These are phyloP conservation scores for Pandion haliaetus DNA, from an alignment of 2,113 vertebrate genomes.

Conservation along the genomic window DNA sequence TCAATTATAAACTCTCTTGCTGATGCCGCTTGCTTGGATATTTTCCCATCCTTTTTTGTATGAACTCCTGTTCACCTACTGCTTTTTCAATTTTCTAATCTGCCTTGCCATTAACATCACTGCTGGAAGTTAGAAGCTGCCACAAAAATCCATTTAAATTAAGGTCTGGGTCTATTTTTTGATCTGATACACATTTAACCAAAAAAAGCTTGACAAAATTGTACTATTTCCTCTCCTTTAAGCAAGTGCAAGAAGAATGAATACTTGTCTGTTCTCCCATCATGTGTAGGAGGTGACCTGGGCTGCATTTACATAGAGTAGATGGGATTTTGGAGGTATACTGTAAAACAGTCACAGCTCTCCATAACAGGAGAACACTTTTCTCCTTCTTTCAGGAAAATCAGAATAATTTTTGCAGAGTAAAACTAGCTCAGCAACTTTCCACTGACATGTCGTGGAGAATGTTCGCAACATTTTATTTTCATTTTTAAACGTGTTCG, in stretches of 20 bases:
- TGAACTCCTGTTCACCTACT: conserved; percentile 44
- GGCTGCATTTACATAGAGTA: neutral
- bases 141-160: neutral
- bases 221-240: neutral
- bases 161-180: conserved; percentile 9
- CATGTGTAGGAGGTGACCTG: neutral
- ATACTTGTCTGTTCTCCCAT: neutral
- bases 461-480: neutral
- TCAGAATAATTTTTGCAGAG: neutral
- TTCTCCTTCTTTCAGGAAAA: neutral
- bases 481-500: neutral
- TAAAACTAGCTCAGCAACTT: neutral
- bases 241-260: neutral
- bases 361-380: neutral
- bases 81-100: conserved; percentile 36
- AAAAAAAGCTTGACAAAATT: neutral
- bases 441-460: neutral
- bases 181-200: neutral
- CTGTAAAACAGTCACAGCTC: neutral
- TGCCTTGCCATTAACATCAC: neutral
- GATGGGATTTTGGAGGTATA: neutral
- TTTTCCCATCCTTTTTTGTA: conserved; percentile 15
- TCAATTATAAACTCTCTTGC: conserved; percentile 49
- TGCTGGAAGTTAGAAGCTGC: conserved; percentile 3
- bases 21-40: neutral